Evolutionary conservation across 2,888 invertebrate genomes (phyloP).

Genomic region (Drosophila antonietae): DNA sequence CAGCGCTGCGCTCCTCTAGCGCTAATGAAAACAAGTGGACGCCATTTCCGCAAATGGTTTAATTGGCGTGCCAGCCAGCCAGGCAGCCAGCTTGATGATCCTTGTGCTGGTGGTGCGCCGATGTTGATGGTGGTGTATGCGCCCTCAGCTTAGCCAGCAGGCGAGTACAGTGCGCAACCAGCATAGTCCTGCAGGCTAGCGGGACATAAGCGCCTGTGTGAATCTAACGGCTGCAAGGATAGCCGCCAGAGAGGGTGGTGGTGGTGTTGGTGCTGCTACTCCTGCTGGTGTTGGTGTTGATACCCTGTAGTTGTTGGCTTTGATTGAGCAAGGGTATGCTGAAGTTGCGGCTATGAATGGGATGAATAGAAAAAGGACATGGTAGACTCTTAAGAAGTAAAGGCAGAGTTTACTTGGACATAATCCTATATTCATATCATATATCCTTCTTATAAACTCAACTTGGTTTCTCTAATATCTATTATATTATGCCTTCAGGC

Average conservation of each 20-base stretch:
- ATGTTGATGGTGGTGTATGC: slow-evolving; percentile 31
- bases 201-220: slow-evolving; percentile 61
- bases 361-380: not conserved
- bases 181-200: slow-evolving; percentile 50
- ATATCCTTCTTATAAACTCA: too few relatives aligned
- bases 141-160: slow-evolving; percentile 36
- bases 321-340: not conserved
- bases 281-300: slow-evolving; percentile 20
- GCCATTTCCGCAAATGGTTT: slow-evolving; percentile 70
- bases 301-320: slow-evolving; percentile 5
- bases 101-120: slow-evolving; percentile 35
- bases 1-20: slow-evolving; percentile 41
- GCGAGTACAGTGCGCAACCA: slow-evolving; percentile 73
- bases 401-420: not conserved
- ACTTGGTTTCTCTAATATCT: too few relatives aligned
- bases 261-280: slow-evolving; percentile 26
- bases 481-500: not conserved
- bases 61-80: slow-evolving; percentile 57
- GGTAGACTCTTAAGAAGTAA: not conserved
- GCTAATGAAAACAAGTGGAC: slow-evolving; percentile 77
- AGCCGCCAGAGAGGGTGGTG: slow-evolving; percentile 67
- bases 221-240: slow-evolving; percentile 69
- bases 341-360: too few relatives aligned
- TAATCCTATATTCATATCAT: not conserved
- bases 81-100: slow-evolving; percentile 39